These are phyloP conservation scores for Drosophila parabipectinata DNA, from an alignment of 1,140 invertebrate species.

Conservation along the genomic window DNA sequence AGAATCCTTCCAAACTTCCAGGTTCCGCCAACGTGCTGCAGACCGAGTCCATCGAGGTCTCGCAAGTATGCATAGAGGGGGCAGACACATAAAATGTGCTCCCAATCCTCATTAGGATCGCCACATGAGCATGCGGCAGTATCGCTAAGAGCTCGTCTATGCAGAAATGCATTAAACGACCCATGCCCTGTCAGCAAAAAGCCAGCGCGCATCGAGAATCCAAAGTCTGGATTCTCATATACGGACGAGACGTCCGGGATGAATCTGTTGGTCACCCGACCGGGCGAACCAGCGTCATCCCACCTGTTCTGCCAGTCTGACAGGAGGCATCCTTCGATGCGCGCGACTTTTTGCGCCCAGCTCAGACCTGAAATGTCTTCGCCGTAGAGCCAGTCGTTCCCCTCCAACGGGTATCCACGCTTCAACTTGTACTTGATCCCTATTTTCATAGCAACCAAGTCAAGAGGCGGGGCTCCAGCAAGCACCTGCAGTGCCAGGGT, in stretches of 20 bases:
- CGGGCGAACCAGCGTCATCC: conserved; percentile 19
- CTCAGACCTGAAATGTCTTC: neutral
- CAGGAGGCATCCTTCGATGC: conserved; percentile 5
- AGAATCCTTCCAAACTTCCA: too few relatives aligned
- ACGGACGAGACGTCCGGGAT: too few relatives aligned
- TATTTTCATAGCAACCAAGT: neutral
- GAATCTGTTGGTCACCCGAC: conserved; percentile 7
- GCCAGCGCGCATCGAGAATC: too few relatives aligned
- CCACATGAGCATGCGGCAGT: too few relatives aligned
- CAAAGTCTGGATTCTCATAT: too few relatives aligned
- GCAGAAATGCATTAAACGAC: too few relatives aligned
- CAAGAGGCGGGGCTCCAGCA: conserved; percentile 4
- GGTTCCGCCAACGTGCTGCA: too few relatives aligned
- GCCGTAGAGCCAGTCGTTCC: neutral
- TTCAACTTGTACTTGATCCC: conserved; percentile 10
- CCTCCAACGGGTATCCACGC: conserved; percentile 3
- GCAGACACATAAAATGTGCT: too few relatives aligned
- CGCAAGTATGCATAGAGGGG: too few relatives aligned
- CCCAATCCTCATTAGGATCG: too few relatives aligned
- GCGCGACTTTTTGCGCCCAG: neutral
- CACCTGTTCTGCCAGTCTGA: conserved; percentile 23
- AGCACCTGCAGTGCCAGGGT: conserved; percentile 11
- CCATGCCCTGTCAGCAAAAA: too few relatives aligned
- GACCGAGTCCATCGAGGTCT: too few relatives aligned
- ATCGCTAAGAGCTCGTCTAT: neutral